phyloP scores from a whole-genome alignment of 1,140 invertebrate genomes.

The Aleiodes sp. region DNA sequence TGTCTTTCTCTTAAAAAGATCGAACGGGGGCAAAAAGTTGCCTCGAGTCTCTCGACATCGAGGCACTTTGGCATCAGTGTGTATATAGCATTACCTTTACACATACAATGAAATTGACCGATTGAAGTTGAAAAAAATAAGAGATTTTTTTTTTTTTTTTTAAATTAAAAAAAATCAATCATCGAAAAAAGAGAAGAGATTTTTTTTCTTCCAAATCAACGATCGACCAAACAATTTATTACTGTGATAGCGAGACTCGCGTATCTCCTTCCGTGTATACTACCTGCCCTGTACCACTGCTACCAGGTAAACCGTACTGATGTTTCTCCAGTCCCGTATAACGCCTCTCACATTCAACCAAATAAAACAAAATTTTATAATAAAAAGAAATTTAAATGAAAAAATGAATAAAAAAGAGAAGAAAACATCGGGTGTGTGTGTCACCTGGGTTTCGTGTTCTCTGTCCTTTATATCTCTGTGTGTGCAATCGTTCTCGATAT shows the following conservation, averaged over 20 bases:
- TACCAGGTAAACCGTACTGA: slow-evolving; percentile 7
- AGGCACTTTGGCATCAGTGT: no score
- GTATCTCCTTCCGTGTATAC: slow-evolving; percentile 48
- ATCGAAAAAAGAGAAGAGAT: neutral
- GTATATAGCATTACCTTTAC: neutral
- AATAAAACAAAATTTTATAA: slow-evolving; percentile 15
- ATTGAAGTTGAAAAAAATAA: neutral
- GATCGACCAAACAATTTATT: slow-evolving; percentile 47
- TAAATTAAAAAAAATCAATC: neutral
- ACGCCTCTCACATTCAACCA: slow-evolving; percentile 19
- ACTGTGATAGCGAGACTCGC: slow-evolving; percentile 42
- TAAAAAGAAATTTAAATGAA: slow-evolving; percentile 8
- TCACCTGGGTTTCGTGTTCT: neutral
- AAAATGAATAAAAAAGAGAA: no score
- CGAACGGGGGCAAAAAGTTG: slow-evolving; percentile 46
- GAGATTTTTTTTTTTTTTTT: no score
- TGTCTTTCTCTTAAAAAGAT: neutral
- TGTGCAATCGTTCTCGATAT: neutral
- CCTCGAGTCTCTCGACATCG: no score
- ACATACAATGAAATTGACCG: neutral
- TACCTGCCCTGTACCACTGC: slow-evolving; percentile 24
- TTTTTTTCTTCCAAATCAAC: no score
- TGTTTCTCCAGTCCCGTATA: slow-evolving; percentile 1
- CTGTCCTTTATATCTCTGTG: neutral
- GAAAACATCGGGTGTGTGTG: slow-evolving; percentile 8